Evolutionary conservation across 2,888 invertebrate genomes (phyloP).

Genomic region (Embidobia sp.): DNA sequence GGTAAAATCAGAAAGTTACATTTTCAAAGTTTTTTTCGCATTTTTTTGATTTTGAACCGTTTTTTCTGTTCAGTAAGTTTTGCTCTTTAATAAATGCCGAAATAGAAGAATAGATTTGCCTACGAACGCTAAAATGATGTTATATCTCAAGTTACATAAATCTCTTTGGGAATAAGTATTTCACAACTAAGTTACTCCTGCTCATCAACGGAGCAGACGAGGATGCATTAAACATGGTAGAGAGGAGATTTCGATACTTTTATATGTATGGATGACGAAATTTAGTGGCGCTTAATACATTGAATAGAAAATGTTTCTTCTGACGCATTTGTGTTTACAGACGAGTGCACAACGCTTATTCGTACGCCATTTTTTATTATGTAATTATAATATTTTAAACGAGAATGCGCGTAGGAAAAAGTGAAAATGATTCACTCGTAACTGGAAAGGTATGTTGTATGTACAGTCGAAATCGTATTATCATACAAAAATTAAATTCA

Average conservation of each 20-base stretch:
- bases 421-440: slow-evolving; percentile 39
- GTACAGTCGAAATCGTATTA: slow-evolving; percentile 28
- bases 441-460: slow-evolving; percentile 1
- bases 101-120: slow-evolving; percentile 6
- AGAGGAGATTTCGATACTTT: slow-evolving; percentile 39
- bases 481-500: slow-evolving; percentile 20
- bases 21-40: no score
- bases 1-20: no score
- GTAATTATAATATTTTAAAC: slow-evolving; percentile 37
- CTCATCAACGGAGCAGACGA: slow-evolving; percentile 15
- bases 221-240: slow-evolving; percentile 10
- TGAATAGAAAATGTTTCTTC: slow-evolving; percentile 48
- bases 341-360: slow-evolving; percentile 26
- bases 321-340: slow-evolving; percentile 32
- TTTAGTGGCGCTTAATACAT: slow-evolving; percentile 25
- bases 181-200: slow-evolving; percentile 30
- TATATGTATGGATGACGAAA: slow-evolving; percentile 30
- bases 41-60: no score
- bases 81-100: background rate
- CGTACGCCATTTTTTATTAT: slow-evolving; percentile 37
- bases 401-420: slow-evolving; percentile 32
- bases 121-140: background rate
- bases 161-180: slow-evolving; percentile 10
- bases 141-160: slow-evolving; percentile 30
- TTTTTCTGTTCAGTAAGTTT: no score